Base-by-base conservation (phyloP, 1,140 invertebrate genomes). In the Aphelenchoides fujianensis region DNA sequence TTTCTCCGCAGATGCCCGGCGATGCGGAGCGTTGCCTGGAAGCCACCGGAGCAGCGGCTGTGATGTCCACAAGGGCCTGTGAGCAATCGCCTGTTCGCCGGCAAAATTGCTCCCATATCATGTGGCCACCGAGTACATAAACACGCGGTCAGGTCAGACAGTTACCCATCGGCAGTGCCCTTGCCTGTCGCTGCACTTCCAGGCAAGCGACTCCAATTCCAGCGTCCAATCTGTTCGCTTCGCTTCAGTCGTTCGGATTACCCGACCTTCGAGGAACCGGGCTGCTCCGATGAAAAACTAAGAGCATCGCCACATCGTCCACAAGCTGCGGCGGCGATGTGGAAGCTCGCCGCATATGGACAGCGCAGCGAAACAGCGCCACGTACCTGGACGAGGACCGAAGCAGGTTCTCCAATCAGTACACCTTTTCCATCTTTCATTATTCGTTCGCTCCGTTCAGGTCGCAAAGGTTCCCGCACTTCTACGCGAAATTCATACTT, bases 171-270 rank as follows among this genome's bases (percentile, higher is more conserved):
- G 3, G 95, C 90, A 81, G 89, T 94, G 28, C 88, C 87, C 85
- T 98, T 1, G 98, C 98, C 85, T 97, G 98, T 88, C 86, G 98
- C 68, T 94, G 94, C 82, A 93, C 98, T 85, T 92, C 96, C 85
- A 89, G 91, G 93, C 97, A 89, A 88, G 12, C 31, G n/a, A 23
- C 1, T 12, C 23, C 28, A 16, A 19, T n/a, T 73, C 27, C 67
- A 34, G 23, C 12, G n/a, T 61, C 7, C n/a, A 9, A 28, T 35
- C 27, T n/a, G 53, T 23, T n/a, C 31, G 48, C 72, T 16, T 31
- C 74, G 30, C 84, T 89, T 93, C 85, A 90, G 89, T 78, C 86
- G 75, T 85, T 90, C 78, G 89, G 90, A 79, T 94, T 95, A 86
- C 88, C 88, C 80, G 89, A 91, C 79, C 86, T 92, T 41, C 88